phyloP scores from a whole-genome alignment of 1,140 invertebrate species.

The Penaeus chinensis region DNA sequence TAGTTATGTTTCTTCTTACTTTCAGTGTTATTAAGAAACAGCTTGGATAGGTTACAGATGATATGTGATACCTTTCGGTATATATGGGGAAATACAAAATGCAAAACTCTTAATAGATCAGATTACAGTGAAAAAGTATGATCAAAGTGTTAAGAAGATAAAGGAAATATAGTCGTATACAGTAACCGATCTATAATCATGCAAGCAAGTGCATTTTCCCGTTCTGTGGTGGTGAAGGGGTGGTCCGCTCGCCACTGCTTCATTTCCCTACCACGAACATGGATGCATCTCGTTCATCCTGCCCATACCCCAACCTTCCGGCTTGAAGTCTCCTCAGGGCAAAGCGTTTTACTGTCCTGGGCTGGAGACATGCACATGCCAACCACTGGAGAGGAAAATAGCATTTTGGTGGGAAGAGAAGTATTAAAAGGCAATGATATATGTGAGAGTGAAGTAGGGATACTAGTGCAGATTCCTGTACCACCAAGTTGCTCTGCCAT shows the following conservation, averaged over 20 bases:
- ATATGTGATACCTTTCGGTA: too few species aligned
- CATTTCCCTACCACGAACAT: conserved; percentile 53
- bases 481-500: conserved; percentile 46
- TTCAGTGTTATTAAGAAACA: conserved; percentile 23
- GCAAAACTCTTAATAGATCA: too few species aligned
- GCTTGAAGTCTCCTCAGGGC: conserved; percentile 8
- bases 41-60: too few species aligned
- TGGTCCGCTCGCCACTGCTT: conserved; percentile 58
- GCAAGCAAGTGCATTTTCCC: conserved; percentile 41
- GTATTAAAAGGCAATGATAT: conserved; percentile 46
- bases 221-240: conserved; percentile 41
- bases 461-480: conserved; percentile 48
- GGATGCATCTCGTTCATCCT: conserved; percentile 26
- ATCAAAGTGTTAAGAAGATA: too few species aligned
- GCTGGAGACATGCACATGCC: conserved; percentile 55
- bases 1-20: conserved; percentile 23
- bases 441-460: conserved; percentile 45
- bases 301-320: conserved; percentile 42
- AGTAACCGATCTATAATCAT: neutral
- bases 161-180: too few species aligned
- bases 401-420: conserved; percentile 43
- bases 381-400: neutral
- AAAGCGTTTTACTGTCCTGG: conserved; percentile 54
- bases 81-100: too few species aligned
- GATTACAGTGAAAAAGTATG: too few species aligned